A percentile compares a stretch with the other conserved stretches of the same genome.
Conservation (phyloP, 2,888 invertebrate species). For the Colletes collaris region DNA sequence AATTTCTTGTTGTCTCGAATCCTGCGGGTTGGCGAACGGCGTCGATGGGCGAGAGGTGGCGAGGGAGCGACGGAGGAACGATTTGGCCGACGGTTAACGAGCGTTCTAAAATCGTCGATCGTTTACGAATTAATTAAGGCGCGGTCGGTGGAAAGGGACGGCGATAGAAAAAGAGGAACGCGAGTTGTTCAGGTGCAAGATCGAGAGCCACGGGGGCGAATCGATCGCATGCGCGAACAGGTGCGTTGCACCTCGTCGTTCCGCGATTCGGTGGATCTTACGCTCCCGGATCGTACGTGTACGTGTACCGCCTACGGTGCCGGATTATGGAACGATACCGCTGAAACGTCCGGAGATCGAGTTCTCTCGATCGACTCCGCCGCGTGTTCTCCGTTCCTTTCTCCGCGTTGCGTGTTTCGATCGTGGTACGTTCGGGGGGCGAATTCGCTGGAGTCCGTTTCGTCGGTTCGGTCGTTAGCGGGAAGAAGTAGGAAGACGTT, state of each 20-base stretch:
- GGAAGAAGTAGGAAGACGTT: slow-evolving; percentile 58
- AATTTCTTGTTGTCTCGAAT: neutral
- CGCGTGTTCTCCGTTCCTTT: slow-evolving; percentile 35
- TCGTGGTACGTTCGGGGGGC: slow-evolving; percentile 53
- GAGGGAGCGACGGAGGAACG: no score
- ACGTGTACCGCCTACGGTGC: slow-evolving; percentile 73
- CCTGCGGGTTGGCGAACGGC: neutral
- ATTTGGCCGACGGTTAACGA: neutral
- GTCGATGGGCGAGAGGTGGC: neutral
- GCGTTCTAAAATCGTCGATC: slow-evolving; percentile 6
- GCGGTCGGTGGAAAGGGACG: neutral
- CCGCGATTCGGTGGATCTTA: slow-evolving; percentile 44
- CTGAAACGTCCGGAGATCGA: slow-evolving; percentile 67
- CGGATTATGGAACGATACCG: slow-evolving; percentile 69
- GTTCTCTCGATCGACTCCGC: slow-evolving; percentile 53
- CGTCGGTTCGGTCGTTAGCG: slow-evolving; percentile 54
- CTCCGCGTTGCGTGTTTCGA: slow-evolving; percentile 64
- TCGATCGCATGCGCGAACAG: slow-evolving; percentile 65
- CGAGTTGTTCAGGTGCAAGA: slow-evolving; percentile 25
- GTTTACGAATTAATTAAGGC: slow-evolving; percentile 40
- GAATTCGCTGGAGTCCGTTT: slow-evolving; percentile 61
- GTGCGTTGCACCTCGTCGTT: slow-evolving; percentile 53
- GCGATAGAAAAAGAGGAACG: neutral
- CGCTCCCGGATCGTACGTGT: slow-evolving; percentile 30
- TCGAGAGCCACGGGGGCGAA: slow-evolving; percentile 47